Percentiles rank a stretch among this genome's conserved stretches.
Evolutionary conservation across 2,888 invertebrate species (phyloP).

Genomic region (Mechanitis messenoides): DNA sequence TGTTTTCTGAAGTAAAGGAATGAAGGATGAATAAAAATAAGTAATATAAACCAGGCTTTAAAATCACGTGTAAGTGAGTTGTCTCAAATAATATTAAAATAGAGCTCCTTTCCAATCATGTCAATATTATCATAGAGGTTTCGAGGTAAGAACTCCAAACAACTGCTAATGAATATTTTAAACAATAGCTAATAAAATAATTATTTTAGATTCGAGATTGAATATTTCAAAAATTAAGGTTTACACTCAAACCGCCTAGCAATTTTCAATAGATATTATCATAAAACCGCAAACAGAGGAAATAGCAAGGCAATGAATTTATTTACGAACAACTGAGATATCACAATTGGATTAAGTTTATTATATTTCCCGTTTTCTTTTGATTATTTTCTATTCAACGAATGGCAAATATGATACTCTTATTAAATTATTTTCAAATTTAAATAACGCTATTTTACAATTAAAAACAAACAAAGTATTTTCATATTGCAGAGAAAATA

Average conservation of each 20-base stretch:
- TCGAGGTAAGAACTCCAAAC: neutral
- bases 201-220: no score
- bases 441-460: no score
- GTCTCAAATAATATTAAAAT: no score
- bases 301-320: constrained; percentile 25
- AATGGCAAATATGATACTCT: neutral
- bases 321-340: constrained; percentile 25
- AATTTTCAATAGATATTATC: constrained; percentile 12
- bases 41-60: no score
- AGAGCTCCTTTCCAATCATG: no score
- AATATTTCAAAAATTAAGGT: constrained; percentile 7
- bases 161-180: neutral
- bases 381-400: neutral
- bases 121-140: no score
- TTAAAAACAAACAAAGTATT: no score
- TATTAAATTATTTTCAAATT: no score
- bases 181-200: neutral
- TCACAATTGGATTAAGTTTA: constrained; percentile 4
- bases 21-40: no score
- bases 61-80: no score
- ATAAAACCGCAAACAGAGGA: constrained; percentile 23
- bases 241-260: constrained; percentile 10
- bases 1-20: no score
- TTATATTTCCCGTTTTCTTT: neutral
- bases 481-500: no score